These are phyloP conservation scores for Cyanocitta stelleri DNA, from an alignment of 2,113 vertebrate species.

Conservation along the genomic window DNA sequence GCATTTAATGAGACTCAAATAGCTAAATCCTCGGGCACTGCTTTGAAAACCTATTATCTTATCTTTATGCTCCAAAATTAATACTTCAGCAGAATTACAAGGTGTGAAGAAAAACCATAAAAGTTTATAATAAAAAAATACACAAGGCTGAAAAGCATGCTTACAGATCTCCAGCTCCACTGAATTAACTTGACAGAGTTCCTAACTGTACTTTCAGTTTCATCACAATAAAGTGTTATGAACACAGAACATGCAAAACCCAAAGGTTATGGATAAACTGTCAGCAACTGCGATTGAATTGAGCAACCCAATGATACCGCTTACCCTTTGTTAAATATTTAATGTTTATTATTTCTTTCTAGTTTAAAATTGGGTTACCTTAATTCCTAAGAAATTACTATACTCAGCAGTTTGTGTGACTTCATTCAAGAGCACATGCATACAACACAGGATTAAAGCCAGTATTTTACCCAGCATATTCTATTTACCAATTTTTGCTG, in stretches of 20 bases:
- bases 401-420: neutral
- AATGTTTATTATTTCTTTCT: neutral
- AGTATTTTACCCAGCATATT: neutral
- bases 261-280: neutral
- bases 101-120: constrained; percentile 28
- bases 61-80: constrained; percentile 45
- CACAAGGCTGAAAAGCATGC: neutral
- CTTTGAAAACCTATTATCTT: constrained; percentile 44
- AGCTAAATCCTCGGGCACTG: constrained; percentile 25
- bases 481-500: neutral
- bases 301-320: neutral
- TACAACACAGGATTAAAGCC: neutral
- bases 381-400: neutral
- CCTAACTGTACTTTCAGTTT: neutral
- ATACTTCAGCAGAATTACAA: constrained; percentile 40
- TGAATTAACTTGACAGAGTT: neutral
- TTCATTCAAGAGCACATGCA: neutral
- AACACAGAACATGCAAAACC: neutral
- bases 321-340: neutral
- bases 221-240: neutral
- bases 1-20: constrained; percentile 44
- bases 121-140: constrained; percentile 6
- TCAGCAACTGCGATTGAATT: neutral
- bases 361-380: neutral
- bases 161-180: neutral